phyloP scores from a whole-genome alignment of 2,113 vertebrate species.

The Pseudonaja textilis region DNA sequence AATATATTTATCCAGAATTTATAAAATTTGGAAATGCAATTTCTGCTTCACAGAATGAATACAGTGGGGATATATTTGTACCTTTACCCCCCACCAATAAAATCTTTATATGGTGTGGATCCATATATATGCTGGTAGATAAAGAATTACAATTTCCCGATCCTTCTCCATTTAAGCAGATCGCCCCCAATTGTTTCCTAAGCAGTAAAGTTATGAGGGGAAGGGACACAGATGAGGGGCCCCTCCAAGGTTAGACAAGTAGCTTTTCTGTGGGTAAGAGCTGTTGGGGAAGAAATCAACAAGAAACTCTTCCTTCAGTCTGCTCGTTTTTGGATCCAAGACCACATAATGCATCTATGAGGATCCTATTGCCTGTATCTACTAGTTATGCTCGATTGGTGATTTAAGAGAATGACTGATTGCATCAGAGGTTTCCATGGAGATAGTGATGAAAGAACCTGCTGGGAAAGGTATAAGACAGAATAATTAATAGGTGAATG shows the following conservation, averaged over 20 bases:
- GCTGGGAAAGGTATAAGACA: not conserved
- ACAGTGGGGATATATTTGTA: not conserved
- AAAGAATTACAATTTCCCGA: not conserved
- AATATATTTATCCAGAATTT: conserved; percentile 31
- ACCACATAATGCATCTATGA: not conserved
- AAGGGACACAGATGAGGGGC: not conserved
- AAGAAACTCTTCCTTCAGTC: too few relatives aligned
- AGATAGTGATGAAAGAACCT: not conserved
- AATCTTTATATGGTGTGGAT: not conserved
- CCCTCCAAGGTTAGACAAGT: not conserved
- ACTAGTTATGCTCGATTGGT: not conserved
- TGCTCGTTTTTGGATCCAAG: not conserved
- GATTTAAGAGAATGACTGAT: not conserved
- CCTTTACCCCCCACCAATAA: not conserved
- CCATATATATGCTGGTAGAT: not conserved
- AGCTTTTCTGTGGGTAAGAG: not conserved
- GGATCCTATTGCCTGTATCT: not conserved
- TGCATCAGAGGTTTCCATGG: not conserved
- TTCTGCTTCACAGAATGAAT: not conserved
- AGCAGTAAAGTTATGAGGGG: not conserved
- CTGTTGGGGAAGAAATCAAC: not conserved
- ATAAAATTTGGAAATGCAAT: not conserved
- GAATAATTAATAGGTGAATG: not conserved
- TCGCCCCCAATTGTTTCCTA: not conserved
- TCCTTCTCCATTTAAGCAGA: not conserved